Evolutionary conservation across 2,888 invertebrate genomes (phyloP).

Genomic region (Aspidiotus destructor): DNA sequence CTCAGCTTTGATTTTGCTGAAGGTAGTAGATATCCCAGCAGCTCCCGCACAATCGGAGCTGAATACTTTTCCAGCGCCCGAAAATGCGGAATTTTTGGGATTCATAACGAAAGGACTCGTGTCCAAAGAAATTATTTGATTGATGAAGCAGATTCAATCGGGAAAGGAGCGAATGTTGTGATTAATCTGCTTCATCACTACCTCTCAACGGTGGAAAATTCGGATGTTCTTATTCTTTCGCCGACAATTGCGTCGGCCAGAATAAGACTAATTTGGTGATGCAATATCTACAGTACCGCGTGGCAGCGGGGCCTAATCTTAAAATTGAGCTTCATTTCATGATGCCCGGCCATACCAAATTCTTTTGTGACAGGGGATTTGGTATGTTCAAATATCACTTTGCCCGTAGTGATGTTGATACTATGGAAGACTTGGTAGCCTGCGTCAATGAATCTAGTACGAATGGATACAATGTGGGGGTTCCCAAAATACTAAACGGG

Average conservation of each 20-base stretch:
- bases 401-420: background rate
- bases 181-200: conserved; percentile 11
- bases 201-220: background rate
- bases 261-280: conserved; percentile 19
- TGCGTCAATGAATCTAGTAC: background rate
- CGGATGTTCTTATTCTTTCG: conserved; percentile 1
- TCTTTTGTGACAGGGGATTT: conserved; percentile 7
- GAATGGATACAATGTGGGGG: background rate
- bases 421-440: background rate
- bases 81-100: conserved; percentile 9
- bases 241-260: too few relatives aligned
- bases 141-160: background rate
- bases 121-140: conserved; percentile 3
- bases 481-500: background rate
- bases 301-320: background rate
- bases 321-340: conserved; percentile 1
- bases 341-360: conserved; percentile 11
- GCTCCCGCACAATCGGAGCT: background rate
- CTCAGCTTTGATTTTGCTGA: conserved; percentile 1
- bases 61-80: background rate
- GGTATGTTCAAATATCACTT: conserved; percentile 13
- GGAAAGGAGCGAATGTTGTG: conserved; percentile 14
- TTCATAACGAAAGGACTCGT: conserved; percentile 3
- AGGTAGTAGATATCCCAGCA: background rate
- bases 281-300: conserved; percentile 1